Conservation (phyloP, 2,888 invertebrate genomes). For the Neuroscelio doddi region DNA sequence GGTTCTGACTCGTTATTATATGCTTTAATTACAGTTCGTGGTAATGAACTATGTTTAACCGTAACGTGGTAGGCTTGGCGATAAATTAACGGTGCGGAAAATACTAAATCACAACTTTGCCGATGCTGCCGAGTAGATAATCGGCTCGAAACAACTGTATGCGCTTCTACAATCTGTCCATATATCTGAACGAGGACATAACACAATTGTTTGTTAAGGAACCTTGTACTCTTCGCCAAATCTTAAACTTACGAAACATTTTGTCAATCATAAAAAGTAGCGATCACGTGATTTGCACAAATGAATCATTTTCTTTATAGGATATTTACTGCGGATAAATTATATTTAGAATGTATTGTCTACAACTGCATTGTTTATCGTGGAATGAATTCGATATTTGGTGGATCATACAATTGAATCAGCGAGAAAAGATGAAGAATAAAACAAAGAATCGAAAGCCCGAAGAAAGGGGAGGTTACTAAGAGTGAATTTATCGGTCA, state of each 20-base stretch:
- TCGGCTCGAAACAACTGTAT: constrained; percentile 66
- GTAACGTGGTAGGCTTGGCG: constrained; percentile 70
- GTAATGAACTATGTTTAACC: constrained; percentile 71
- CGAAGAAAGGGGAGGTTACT: constrained; percentile 52
- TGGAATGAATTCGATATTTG: too few species aligned
- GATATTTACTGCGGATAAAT: too few species aligned
- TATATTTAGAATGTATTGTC: too few species aligned
- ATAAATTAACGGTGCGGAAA: constrained; percentile 70
- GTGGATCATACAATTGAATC: constrained; percentile 9
- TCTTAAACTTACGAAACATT: too few species aligned
- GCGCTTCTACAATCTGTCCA: constrained; percentile 44
- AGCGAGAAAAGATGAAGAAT: too few species aligned
- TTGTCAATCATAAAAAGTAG: too few species aligned
- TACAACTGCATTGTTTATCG: too few species aligned
- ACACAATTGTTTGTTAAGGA: too few species aligned
- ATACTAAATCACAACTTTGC: constrained; percentile 71
- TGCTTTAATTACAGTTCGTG: constrained; percentile 69
- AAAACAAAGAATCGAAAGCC: constrained; percentile 27
- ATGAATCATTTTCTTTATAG: too few species aligned
- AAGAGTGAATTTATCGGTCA: constrained; percentile 59
- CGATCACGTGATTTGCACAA: too few species aligned
- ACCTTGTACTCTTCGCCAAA: too few species aligned
- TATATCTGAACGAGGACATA: too few species aligned
- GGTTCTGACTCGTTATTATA: constrained; percentile 70
- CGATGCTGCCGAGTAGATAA: constrained; percentile 70